Evolutionary conservation across 2,113 vertebrate species (phyloP).

Genomic region (Oxyruncus cristatus): DNA sequence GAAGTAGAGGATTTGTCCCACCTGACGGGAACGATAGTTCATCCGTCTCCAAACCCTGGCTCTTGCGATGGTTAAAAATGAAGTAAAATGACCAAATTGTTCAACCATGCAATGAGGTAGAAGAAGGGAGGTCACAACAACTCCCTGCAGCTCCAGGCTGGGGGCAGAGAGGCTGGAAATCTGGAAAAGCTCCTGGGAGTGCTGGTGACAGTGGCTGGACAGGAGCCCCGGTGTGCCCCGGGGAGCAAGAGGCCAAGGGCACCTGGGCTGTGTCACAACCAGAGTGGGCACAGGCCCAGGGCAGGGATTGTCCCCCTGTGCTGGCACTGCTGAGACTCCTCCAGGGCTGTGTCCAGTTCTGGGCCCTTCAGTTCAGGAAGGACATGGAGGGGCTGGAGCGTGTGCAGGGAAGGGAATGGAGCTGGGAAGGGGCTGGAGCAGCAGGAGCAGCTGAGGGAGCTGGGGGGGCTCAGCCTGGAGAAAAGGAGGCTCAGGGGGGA

Average conservation of each 20-base stretch:
- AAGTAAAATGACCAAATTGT: background rate
- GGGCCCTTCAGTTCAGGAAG: background rate
- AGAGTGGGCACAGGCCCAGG: background rate
- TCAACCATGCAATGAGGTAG: background rate
- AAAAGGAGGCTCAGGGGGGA: background rate
- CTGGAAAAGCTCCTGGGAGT: background rate
- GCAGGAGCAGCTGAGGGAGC: background rate
- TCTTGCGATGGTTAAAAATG: background rate
- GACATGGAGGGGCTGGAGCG: accelerated
- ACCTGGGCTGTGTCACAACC: background rate
- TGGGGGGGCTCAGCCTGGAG: background rate
- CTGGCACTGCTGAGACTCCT: background rate
- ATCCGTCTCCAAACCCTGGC: background rate
- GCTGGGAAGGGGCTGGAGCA: background rate
- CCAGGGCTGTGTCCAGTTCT: background rate
- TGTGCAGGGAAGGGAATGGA: accelerated
- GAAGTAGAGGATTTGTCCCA: background rate
- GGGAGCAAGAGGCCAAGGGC: background rate
- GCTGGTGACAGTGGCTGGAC: background rate
- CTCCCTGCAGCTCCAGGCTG: background rate
- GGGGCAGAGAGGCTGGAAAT: background rate
- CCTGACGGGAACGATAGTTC: background rate
- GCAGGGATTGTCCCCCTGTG: background rate
- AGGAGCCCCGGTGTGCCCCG: background rate
- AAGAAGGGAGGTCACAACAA: background rate